These are phyloP conservation scores for Leptestheria dahalacensis DNA, from an alignment of 1,140 invertebrate species.

Conservation along the genomic window DNA sequence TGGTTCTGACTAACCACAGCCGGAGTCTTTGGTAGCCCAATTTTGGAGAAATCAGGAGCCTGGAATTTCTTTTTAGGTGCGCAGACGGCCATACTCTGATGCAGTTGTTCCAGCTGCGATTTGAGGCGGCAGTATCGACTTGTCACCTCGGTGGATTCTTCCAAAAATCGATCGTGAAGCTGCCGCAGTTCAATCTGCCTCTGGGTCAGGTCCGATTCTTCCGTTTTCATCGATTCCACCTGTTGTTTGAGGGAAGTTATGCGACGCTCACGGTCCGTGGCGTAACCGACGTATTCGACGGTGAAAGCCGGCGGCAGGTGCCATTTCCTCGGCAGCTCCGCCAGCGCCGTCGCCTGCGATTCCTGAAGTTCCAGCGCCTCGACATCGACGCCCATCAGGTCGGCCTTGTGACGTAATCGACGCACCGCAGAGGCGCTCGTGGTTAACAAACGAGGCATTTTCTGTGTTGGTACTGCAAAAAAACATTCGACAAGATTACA, in stretches of 20 bases:
- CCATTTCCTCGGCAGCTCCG: conserved; percentile 81
- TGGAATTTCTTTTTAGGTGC: neutral
- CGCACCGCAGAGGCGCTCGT: conserved; percentile 78
- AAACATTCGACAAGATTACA: neutral
- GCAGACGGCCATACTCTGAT: neutral
- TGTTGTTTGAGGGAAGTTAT: conserved; percentile 28
- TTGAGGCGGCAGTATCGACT: neutral
- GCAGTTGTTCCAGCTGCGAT: neutral
- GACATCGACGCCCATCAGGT: conserved; percentile 74
- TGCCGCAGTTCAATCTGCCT: neutral
- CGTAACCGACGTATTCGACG: conserved; percentile 89
- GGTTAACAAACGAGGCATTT: conserved; percentile 76
- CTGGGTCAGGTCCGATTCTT: neutral
- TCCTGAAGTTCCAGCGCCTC: conserved; percentile 60
- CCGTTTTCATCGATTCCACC: conserved; percentile 11
- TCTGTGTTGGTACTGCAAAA: conserved; percentile 27
- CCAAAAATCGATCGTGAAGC: neutral
- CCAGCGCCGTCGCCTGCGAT: conserved; percentile 55
- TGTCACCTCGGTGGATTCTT: neutral
- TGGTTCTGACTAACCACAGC: neutral
- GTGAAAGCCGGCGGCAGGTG: conserved; percentile 75
- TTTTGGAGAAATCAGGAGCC: neutral
- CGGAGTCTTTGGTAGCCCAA: neutral
- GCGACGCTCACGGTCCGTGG: conserved; percentile 64
- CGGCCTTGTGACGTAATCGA: conserved; percentile 67